Evolutionary conservation across 2,113 vertebrate genomes (phyloP), one percentile per base, ranked within the genome.

Genomic region (Varanus salvator): DNA sequence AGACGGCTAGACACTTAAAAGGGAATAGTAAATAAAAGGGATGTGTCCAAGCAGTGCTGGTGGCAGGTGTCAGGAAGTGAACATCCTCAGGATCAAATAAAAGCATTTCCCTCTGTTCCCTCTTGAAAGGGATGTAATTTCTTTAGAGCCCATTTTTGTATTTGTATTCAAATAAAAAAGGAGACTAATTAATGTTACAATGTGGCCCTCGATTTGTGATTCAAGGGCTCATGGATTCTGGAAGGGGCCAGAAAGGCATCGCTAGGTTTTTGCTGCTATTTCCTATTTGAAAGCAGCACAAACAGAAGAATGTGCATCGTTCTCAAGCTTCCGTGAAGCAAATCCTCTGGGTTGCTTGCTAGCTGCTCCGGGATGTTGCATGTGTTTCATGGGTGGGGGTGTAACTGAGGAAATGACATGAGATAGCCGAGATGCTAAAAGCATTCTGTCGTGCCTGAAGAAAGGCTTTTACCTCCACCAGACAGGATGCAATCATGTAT

Each of bases 11-110:
- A 94, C 95, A 97, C 97, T 98, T 98, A 95, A 98, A 98, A 98
- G 96, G 96, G 97, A 98, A 98, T 98, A 93, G 94, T 93, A 98
- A 97, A 98, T 97, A 97, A 97, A 98, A 98, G 93, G 95, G 95
- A 97, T 76, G 80, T 97, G 97, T 97, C 97, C 97, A 96, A 96
- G 95, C 93, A 64, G 95, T 93, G 96, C 96, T 97, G 96, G 96
- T 97, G 97, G 96, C 97, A 96, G 97, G 94, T 97, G 96, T 96
- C 83, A 25, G 90, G 95, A 97, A 96, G 92, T 0, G 93, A 97
- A 94, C 93, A 97, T 97, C 95, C 96, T 95, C 94, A 89, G 96
- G 96, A 97, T 98, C 97, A 97, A 97, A 97, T 93, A 96, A 95
- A 80, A 95, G 93, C 97, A 92, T 89, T 94, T 96, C 96, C 93